Percentiles rank a stretch among this genome's conserved stretches.
phyloP scores from a whole-genome alignment of 2,797 vertebrate genomes.

The Acipenser ruthenus region DNA sequence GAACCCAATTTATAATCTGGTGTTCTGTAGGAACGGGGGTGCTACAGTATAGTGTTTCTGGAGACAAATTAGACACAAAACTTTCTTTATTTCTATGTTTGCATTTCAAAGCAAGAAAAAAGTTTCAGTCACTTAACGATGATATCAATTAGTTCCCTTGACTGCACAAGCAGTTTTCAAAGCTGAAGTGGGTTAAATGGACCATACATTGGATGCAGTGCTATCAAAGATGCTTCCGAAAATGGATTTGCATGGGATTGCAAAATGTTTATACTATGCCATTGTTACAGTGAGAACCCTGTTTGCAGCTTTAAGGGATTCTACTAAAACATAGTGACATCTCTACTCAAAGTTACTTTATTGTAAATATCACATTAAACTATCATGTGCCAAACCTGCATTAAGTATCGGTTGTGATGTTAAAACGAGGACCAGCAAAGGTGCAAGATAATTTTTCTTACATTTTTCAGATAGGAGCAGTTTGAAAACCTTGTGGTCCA shows the following conservation, averaged over 20 bases:
- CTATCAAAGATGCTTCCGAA: too few relatives aligned
- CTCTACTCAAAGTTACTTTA: not conserved
- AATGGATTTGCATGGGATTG: too few relatives aligned
- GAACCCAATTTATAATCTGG: too few relatives aligned
- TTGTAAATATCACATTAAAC: not conserved
- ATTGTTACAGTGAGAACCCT: constrained; percentile 14
- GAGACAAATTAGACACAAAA: constrained; percentile 17
- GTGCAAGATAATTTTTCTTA: not conserved
- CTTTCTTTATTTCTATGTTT: constrained; percentile 35
- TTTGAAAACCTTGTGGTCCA: not conserved
- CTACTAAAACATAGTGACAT: constrained; percentile 36
- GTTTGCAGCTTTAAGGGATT: constrained; percentile 36
- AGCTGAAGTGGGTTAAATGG: constrained; percentile 41
- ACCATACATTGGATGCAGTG: constrained; percentile 14
- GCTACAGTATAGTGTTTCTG: constrained; percentile 12
- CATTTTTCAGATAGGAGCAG: not conserved
- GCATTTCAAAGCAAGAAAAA: constrained; percentile 23
- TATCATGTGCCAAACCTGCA: too few relatives aligned
- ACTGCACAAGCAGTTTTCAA: constrained; percentile 57
- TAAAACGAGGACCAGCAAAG: too few relatives aligned
- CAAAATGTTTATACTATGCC: too few relatives aligned
- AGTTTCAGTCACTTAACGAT: constrained; percentile 13
- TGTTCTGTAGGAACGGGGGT: constrained; percentile 16
- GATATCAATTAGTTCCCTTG: constrained; percentile 40
- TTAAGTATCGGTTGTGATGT: too few relatives aligned